Base-by-base conservation (phyloP, 1,140 invertebrate genomes). In the Amphibalanus amphitrite region DNA sequence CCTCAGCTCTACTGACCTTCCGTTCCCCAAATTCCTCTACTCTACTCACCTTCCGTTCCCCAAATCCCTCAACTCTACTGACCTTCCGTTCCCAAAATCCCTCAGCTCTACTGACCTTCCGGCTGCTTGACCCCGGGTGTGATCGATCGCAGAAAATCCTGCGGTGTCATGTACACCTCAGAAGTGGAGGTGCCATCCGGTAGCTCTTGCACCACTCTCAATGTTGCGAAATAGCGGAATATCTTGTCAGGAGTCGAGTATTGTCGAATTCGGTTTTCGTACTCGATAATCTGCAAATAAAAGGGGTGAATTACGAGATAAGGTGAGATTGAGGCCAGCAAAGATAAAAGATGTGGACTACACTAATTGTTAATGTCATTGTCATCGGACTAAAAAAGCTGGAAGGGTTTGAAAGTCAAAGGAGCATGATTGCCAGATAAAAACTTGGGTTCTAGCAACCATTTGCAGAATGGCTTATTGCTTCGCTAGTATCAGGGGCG, bases 161-260 rank as follows among this genome's bases (percentile, higher is more conserved):
- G 93, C 29, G 97, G 97, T 69, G 97, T 99, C 97, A 99, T 99
- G 79, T 92, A 98, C 75, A 99, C 89, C 80, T 99, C 96, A 6
- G 26, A n/a, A 6, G 26, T 4, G 26, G 20, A 6, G 26, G 23
- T 65, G 73, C 86, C 87, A 78, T 84, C 85, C 69, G 87, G 85
- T 72, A 85, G 81, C 77, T 84, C 85, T 77, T 90, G 87, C 74
- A 90, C 85, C 23, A 96, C 91, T 84, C 97, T 94, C 70, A 99
- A 85, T 10, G 97, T 98, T 28, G 97, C 97, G 87, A 99, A 99
- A 84, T 99, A 99, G 38, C 97, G 90, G 83, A 99, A 99, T 75
- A 99, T 95, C 84, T 99, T 99, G 81, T 99, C 97, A 28, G 97
- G 97, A 71, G 95, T 98, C 4, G 96, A 99, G 83, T 96, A 99